Evolutionary conservation across 2,113 vertebrate species (phyloP).

Genomic region (Microtus montanus): DNA sequence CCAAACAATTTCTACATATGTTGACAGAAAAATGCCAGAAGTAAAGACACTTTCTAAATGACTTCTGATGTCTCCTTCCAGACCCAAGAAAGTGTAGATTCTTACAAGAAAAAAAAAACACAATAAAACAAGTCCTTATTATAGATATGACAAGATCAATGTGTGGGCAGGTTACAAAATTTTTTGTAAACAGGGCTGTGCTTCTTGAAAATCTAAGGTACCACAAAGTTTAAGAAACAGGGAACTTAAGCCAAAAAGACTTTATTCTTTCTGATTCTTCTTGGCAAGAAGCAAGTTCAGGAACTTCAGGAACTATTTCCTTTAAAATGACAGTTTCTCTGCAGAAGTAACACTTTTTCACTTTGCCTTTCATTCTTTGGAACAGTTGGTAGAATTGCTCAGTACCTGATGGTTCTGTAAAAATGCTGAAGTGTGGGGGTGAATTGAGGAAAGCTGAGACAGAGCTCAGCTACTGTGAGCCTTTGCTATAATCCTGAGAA

Average conservation of each 20-base stretch:
- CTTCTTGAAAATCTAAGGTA: background rate
- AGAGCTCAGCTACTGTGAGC: background rate
- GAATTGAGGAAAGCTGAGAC: background rate
- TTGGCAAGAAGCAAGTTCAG: background rate
- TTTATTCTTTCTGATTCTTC: background rate
- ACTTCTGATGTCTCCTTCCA: background rate
- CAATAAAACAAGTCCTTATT: background rate
- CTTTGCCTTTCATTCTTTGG: conserved; percentile 13
- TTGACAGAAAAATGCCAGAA: background rate
- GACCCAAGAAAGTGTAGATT: background rate
- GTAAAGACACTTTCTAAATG: background rate
- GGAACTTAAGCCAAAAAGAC: background rate
- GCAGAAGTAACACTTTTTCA: background rate
- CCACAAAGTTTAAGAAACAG: background rate
- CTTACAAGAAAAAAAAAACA: background rate
- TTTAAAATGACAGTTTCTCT: conserved; percentile 15
- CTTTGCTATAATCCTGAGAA: background rate
- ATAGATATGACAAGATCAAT: background rate
- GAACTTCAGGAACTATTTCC: background rate
- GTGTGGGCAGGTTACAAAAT: background rate
- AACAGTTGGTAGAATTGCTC: conserved; percentile 6
- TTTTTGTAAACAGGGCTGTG: background rate
- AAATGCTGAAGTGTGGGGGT: background rate
- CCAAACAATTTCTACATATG: background rate
- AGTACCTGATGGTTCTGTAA: background rate